Percentiles rank a stretch among this genome's conserved stretches.
phyloP scores from a whole-genome alignment of 2,113 vertebrate genomes.

The Trinectes maculatus region DNA sequence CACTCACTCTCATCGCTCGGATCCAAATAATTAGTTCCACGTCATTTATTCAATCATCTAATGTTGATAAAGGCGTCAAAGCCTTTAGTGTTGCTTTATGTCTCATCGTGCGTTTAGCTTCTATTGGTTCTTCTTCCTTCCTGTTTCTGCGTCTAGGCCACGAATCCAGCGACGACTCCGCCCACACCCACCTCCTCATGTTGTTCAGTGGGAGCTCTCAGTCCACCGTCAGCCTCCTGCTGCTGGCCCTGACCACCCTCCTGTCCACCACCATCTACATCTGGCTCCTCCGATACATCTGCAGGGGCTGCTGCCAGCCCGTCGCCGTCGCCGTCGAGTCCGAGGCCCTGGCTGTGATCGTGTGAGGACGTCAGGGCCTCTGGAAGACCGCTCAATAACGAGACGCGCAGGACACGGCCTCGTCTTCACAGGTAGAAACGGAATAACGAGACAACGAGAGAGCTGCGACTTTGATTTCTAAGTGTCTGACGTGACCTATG shows the following conservation, averaged over 20 bases:
- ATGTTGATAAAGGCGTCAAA: too few species aligned
- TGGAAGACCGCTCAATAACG: neutral
- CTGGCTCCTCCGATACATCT: slow-evolving; percentile 58
- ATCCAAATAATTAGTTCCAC: too few species aligned
- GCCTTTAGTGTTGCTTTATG: too few species aligned
- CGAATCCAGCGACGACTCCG: slow-evolving; percentile 21
- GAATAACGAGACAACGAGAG: neutral
- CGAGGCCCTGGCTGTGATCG: slow-evolving; percentile 36
- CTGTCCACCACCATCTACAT: slow-evolving; percentile 46
- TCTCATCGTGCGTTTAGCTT: too few species aligned
- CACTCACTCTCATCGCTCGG: too few species aligned
- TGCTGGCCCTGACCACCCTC: slow-evolving; percentile 42
- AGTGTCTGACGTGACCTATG: too few species aligned
- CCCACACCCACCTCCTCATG: neutral
- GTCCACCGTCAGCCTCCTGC: slow-evolving; percentile 49
- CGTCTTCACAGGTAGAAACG: neutral
- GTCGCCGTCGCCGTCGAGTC: slow-evolving; percentile 22
- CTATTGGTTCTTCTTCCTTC: neutral
- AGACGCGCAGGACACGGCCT: too few species aligned
- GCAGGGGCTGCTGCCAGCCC: slow-evolving; percentile 60
- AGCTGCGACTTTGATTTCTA: too few species aligned
- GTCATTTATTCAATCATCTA: too few species aligned
- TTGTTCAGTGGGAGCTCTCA: slow-evolving; percentile 12
- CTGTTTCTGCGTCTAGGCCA: slow-evolving; percentile 28
- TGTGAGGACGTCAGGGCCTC: slow-evolving; percentile 21